A percentile compares a stretch with the other conserved stretches of the same genome.
These are phyloP conservation scores for Clinocottus analis DNA, from an alignment of 2,113 vertebrate genomes.

Conservation along the genomic window DNA sequence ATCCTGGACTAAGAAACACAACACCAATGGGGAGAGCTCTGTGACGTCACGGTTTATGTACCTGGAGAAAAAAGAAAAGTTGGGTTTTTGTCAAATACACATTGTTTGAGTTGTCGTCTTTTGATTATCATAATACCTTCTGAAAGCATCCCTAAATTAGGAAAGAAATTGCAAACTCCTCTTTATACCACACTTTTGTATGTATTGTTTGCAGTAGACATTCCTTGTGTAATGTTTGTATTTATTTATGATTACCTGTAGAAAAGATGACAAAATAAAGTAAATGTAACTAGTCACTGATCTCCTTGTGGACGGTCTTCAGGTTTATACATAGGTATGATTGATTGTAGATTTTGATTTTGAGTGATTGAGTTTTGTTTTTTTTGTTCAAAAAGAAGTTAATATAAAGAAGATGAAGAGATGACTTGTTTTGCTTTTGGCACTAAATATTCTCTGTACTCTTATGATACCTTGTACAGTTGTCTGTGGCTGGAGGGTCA, in stretches of 20 bases:
- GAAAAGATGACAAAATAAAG: conserved; percentile 81
- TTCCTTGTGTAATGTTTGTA: conserved; percentile 96
- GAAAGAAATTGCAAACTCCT: conserved; percentile 82
- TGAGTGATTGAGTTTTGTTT: conserved; percentile 85
- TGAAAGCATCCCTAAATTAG: conserved; percentile 83
- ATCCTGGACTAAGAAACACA: conserved; percentile 56
- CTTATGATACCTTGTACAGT: conserved; percentile 76
- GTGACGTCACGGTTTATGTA: conserved; percentile 63
- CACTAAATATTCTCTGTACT: conserved; percentile 87
- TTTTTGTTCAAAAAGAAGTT: conserved; percentile 68
- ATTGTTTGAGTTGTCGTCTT: conserved; percentile 54
- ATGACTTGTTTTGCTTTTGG: conserved; percentile 83
- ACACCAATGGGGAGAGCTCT: conserved; percentile 36
- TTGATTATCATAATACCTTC: conserved; percentile 79
- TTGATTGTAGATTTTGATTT: conserved; percentile 88
- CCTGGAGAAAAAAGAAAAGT: conserved; percentile 13
- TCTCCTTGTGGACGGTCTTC: conserved; percentile 85
- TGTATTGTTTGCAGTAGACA: conserved; percentile 97
- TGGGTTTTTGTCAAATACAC: conserved; percentile 52
- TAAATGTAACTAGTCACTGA: conserved; percentile 51
- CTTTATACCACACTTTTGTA: conserved; percentile 78
- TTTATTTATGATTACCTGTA: conserved; percentile 99
- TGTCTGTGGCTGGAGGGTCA: conserved; percentile 77
- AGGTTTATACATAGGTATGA: conserved; percentile 89
- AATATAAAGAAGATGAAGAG: conserved; percentile 66